Percentiles rank a stretch among this genome's conserved stretches.
Conservation (phyloP, 2,113 vertebrate species). For the Natator depressus region DNA sequence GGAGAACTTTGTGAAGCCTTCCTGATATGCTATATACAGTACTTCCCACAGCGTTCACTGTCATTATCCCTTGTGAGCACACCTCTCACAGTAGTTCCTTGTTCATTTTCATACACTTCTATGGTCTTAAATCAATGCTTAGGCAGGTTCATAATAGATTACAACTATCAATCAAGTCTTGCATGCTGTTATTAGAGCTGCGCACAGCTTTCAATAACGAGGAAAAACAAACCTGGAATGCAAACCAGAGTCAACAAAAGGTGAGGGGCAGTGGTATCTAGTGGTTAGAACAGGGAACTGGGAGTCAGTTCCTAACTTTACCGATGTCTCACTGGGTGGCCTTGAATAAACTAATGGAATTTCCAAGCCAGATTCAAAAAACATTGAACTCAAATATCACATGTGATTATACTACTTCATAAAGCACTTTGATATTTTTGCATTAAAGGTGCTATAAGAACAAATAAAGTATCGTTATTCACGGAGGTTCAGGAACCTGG, state of each 20-base stretch:
- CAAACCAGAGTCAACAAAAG: neutral
- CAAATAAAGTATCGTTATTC: slow-evolving; percentile 26
- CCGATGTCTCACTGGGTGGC: neutral
- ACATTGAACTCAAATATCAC: neutral
- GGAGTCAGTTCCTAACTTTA: neutral
- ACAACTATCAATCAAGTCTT: neutral
- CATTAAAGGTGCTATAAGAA: neutral
- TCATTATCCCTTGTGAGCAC: accelerated
- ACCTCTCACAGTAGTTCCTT: neutral
- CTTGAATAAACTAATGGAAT: neutral
- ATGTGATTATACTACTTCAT: neutral
- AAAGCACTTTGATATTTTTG: slow-evolving; percentile 16
- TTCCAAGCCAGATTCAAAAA: neutral
- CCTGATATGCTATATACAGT: neutral
- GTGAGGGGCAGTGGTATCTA: neutral
- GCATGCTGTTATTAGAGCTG: neutral
- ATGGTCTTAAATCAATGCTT: neutral
- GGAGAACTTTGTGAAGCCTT: neutral
- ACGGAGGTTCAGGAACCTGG: neutral
- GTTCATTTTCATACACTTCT: neutral
- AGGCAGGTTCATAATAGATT: neutral
- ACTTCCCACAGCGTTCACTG: neutral
- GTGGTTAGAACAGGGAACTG: neutral
- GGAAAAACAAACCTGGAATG: neutral
- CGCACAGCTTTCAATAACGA: neutral